These are phyloP conservation scores for Azorinus chamasolen DNA, from an alignment of 2,888 invertebrate genomes.

Conservation along the genomic window DNA sequence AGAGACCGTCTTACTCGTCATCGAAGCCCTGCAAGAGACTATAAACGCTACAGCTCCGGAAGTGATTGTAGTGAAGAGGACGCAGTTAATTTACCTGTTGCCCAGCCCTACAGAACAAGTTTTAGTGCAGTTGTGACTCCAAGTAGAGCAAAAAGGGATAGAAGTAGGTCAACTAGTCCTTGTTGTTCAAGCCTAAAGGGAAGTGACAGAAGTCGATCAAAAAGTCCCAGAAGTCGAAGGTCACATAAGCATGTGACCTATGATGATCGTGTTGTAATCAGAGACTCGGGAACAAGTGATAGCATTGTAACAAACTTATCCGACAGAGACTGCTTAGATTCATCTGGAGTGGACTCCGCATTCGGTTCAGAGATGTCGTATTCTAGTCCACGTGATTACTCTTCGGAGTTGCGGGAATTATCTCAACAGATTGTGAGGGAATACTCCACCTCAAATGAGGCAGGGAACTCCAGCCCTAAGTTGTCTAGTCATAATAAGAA, in stretches of 20 bases:
- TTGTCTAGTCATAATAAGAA: conserved; percentile 28
- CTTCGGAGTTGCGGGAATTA: conserved; percentile 74
- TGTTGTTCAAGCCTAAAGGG: conserved; percentile 70
- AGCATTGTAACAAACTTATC: conserved; percentile 67
- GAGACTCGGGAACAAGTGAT: conserved; percentile 71
- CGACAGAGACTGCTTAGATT: conserved; percentile 49
- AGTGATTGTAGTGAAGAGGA: conserved; percentile 57
- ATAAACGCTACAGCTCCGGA: conserved; percentile 36
- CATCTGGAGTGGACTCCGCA: conserved; percentile 37
- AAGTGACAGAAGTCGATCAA: conserved; percentile 71
- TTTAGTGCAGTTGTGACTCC: conserved; percentile 82
- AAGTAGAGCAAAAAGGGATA: conserved; percentile 63
- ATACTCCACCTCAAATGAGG: conserved; percentile 62
- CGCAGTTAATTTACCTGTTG: conserved; percentile 69
- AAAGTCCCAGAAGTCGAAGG: conserved; percentile 67
- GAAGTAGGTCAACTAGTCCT: conserved; percentile 78
- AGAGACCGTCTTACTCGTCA: conserved; percentile 77
- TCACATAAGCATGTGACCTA: conserved; percentile 78
- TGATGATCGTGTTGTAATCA: conserved; percentile 76
- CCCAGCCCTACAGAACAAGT: conserved; percentile 83
- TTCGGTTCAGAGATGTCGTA: conserved; percentile 48
- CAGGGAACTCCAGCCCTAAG: conserved; percentile 18
- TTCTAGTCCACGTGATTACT: conserved; percentile 71
- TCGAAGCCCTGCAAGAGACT: conserved; percentile 69
- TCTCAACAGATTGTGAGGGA: conserved; percentile 78